Conservation (phyloP, 2,888 invertebrate species). For the Epiblema foenella region DNA sequence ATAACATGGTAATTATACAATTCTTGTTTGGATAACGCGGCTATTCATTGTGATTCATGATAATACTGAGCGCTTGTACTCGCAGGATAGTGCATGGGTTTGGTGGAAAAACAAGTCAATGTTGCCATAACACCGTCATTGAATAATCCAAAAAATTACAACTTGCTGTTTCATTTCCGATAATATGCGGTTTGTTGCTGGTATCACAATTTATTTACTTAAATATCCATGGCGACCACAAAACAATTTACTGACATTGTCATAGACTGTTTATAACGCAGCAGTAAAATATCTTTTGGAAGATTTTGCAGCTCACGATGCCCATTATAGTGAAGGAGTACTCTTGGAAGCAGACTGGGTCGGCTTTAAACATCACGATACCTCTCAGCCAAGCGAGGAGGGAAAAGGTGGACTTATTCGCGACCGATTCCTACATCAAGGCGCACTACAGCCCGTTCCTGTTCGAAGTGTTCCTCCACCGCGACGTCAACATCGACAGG, state of each 20-base stretch:
- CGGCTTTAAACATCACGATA: slow-evolving; percentile 86
- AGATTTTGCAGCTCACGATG: slow-evolving; percentile 73
- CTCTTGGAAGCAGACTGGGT: slow-evolving; percentile 89
- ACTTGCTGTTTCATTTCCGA: background rate
- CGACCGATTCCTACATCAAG: slow-evolving; percentile 89
- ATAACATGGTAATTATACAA: slow-evolving; percentile 41
- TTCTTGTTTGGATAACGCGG: slow-evolving; percentile 8
- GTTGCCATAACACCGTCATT: background rate
- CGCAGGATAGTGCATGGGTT: background rate
- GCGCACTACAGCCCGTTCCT: slow-evolving; percentile 89
- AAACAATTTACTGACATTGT: slow-evolving; percentile 21
- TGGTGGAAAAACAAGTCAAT: background rate
- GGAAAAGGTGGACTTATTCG: slow-evolving; percentile 88
- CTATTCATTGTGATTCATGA: background rate
- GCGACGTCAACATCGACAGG: slow-evolving; percentile 85
- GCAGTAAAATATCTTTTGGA: background rate
- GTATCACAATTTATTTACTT: background rate
- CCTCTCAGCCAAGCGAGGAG: slow-evolving; percentile 86
- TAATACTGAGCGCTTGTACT: too few relatives aligned
- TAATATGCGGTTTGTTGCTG: background rate
- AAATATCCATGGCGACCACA: slow-evolving; percentile 31
- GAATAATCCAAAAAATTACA: background rate
- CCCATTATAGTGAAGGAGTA: slow-evolving; percentile 91
- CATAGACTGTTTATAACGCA: background rate
- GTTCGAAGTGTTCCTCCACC: slow-evolving; percentile 89